Percentiles rank a stretch among this genome's conserved stretches.
Evolutionary conservation across 2,113 vertebrate genomes (phyloP).

Genomic region (Corythaixoides concolor): DNA sequence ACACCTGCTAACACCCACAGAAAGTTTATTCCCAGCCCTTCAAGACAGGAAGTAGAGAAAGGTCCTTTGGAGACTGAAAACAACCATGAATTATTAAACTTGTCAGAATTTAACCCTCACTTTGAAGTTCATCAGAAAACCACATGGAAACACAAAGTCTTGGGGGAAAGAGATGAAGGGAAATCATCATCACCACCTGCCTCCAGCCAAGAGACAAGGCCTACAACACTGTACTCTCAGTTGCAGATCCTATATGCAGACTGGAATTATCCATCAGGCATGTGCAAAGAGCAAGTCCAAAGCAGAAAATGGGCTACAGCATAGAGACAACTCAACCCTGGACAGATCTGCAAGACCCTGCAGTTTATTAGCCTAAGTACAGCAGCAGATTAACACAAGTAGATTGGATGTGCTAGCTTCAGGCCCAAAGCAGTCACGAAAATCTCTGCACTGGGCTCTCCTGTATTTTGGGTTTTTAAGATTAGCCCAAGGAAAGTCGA

Average conservation of each 20-base stretch:
- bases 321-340: not conserved
- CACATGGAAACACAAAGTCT: not conserved
- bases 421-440: not conserved
- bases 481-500: slow-evolving; percentile 1
- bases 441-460: not conserved
- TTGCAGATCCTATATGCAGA: not conserved
- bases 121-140: not conserved
- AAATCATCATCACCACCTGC: not conserved
- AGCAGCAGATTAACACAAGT: slow-evolving; percentile 7
- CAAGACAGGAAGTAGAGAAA: not conserved
- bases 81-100: not conserved
- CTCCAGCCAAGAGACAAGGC: not conserved
- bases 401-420: not conserved
- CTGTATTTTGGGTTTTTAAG: not conserved
- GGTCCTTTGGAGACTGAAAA: not conserved
- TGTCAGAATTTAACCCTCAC: not conserved
- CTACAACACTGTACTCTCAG: not conserved
- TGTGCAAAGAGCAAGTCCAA: not conserved
- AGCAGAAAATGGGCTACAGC: not conserved
- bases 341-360: not conserved
- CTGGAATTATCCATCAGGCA: not conserved
- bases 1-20: not conserved
- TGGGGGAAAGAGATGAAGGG: not conserved
- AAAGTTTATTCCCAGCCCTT: not conserved
- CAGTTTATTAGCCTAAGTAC: not conserved